These are phyloP conservation scores for Esox niger DNA, from an alignment of 2,113 vertebrate genomes.

Conservation along the genomic window DNA sequence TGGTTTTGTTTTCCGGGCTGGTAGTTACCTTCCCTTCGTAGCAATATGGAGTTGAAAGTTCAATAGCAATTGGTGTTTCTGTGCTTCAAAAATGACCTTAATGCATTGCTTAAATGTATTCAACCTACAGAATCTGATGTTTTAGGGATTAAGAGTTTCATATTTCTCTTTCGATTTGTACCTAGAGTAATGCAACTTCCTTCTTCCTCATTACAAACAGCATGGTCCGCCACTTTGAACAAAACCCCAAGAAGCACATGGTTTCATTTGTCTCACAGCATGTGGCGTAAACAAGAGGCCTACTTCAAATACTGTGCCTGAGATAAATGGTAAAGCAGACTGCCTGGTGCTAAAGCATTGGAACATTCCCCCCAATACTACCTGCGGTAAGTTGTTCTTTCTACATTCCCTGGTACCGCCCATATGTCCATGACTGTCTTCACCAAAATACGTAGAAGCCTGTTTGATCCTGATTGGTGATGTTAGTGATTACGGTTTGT, in stretches of 20 bases:
- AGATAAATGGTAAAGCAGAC: conserved; percentile 33
- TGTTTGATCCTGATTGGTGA: conserved; percentile 22
- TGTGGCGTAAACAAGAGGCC: conserved; percentile 16
- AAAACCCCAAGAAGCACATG: conserved; percentile 27
- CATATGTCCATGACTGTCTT: conserved; percentile 6
- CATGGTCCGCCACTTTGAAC: background rate
- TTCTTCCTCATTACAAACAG: conserved; percentile 10
- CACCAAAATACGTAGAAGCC: background rate
- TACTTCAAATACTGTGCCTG: conserved; percentile 29
- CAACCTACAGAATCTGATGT: too few relatives aligned
- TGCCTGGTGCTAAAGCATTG: conserved; percentile 17
- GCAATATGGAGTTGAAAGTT: too few relatives aligned
- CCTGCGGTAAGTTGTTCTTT: conserved; percentile 27
- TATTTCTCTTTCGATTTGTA: background rate
- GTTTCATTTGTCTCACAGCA: conserved; percentile 30
- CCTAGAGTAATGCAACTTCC: background rate
- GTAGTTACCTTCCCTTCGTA: background rate
- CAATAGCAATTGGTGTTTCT: too few relatives aligned
- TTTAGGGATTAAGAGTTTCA: background rate
- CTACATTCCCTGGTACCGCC: background rate
- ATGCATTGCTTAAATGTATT: too few relatives aligned
- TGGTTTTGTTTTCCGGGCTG: background rate
- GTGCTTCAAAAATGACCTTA: too few relatives aligned
- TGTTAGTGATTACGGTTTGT: background rate
- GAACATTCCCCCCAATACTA: conserved; percentile 6